Evolutionary conservation across 1,140 invertebrate species (phyloP).

Genomic region (Philaenus spumarius): DNA sequence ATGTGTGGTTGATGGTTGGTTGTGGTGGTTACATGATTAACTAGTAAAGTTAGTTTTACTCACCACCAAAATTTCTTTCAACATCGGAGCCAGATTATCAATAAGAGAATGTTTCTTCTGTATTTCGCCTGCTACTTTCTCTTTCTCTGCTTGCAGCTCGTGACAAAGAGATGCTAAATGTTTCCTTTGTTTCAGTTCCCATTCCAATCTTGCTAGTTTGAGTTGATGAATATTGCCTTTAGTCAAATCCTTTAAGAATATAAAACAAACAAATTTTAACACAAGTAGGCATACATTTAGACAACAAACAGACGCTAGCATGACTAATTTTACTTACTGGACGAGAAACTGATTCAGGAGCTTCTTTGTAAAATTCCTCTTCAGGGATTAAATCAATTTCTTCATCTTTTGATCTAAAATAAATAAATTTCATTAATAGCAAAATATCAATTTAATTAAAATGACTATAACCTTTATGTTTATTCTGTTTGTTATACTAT

Average conservation of each 20-base stretch:
- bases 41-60: slow-evolving; percentile 2
- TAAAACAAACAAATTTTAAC: background rate
- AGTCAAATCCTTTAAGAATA: slow-evolving; percentile 52
- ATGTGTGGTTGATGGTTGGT: too few relatives aligned
- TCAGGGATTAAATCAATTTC: slow-evolving; percentile 80
- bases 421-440: background rate
- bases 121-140: slow-evolving; percentile 66
- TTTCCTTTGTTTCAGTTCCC: slow-evolving; percentile 86
- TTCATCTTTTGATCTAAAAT: slow-evolving; percentile 83
- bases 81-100: slow-evolving; percentile 71
- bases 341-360: slow-evolving; percentile 61
- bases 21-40: too few relatives aligned
- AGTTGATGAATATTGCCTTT: slow-evolving; percentile 67
- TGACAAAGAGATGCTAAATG: slow-evolving; percentile 69
- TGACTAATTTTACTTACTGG: slow-evolving; percentile 47
- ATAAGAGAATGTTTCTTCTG: slow-evolving; percentile 71
- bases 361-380: slow-evolving; percentile 79
- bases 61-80: slow-evolving; percentile 64
- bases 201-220: slow-evolving; percentile 80
- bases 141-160: slow-evolving; percentile 67
- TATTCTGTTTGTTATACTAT: too few relatives aligned
- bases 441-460: too few relatives aligned
- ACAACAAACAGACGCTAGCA: slow-evolving; percentile 18
- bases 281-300: background rate
- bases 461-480: too few relatives aligned